phyloP scores from a whole-genome alignment of 2,113 vertebrate genomes.

The Syngnathoides biaculeatus region DNA sequence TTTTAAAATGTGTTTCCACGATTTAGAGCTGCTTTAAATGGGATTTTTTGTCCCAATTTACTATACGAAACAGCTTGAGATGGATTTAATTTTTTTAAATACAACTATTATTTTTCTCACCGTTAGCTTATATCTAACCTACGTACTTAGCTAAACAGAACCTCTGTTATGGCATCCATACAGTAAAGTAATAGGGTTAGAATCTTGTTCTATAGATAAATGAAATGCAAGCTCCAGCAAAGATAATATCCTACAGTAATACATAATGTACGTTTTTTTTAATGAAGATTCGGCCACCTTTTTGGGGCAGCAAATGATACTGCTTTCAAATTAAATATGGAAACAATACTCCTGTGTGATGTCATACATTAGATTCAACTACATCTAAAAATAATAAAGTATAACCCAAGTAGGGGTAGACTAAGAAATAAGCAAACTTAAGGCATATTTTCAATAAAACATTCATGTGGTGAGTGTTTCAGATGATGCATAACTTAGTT shows the following conservation, averaged over 20 bases:
- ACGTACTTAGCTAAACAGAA: not conserved
- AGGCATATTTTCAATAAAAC: not conserved
- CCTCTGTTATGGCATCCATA: not conserved
- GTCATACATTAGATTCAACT: not conserved
- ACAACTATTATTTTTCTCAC: not conserved
- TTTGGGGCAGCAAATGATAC: no score
- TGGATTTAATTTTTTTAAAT: not conserved
- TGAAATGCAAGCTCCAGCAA: not conserved
- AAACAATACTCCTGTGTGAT: not conserved
- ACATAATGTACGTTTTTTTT: no score
- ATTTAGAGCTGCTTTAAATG: conserved; percentile 17
- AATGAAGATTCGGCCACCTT: no score
- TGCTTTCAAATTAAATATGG: no score
- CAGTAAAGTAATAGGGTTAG: not conserved
- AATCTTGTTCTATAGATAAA: not conserved
- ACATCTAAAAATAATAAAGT: not conserved
- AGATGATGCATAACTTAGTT: no score
- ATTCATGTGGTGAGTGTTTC: not conserved
- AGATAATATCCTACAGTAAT: not conserved
- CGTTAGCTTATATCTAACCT: not conserved
- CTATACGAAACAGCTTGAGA: not conserved
- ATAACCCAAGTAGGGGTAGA: not conserved
- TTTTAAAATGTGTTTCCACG: conserved; percentile 2
- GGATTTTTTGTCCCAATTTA: not conserved
- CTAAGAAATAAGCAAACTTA: not conserved